These are phyloP conservation scores for Corapipo altera DNA, from an alignment of 2,113 vertebrate species.

Conservation along the genomic window DNA sequence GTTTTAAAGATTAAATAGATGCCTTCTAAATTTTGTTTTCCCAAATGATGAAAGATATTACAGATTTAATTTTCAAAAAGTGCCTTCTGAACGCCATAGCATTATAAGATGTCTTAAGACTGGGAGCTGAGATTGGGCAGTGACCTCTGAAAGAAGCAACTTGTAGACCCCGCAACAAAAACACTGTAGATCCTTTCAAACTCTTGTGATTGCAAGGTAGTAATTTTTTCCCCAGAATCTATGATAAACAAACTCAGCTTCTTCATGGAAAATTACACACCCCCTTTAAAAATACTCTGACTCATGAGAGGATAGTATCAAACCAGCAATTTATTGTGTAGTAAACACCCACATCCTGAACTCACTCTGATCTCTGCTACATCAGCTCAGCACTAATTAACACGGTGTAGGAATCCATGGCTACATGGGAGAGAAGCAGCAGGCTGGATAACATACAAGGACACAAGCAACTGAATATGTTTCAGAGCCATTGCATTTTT, in stretches of 20 bases:
- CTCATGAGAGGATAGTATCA: slow-evolving; percentile 57
- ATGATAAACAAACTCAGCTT: not conserved
- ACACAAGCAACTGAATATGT: slow-evolving; percentile 64
- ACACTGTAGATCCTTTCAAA: not conserved
- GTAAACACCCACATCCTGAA: slow-evolving; percentile 48
- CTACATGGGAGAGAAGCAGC: slow-evolving; percentile 36
- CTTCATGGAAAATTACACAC: not conserved
- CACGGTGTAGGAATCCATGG: slow-evolving; percentile 22
- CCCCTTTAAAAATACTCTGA: slow-evolving; percentile 20
- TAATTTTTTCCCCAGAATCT: not conserved
- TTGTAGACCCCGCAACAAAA: not conserved
- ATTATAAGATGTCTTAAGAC: not conserved
- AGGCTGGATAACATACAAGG: slow-evolving; percentile 43
- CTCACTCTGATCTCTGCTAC: slow-evolving; percentile 34
- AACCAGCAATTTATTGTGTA: slow-evolving; percentile 72
- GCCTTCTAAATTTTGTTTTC: not conserved
- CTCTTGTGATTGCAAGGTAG: not conserved
- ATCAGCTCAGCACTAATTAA: slow-evolving; percentile 26
- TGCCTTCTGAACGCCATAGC: not conserved
- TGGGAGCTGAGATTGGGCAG: not conserved
- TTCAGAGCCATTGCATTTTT: slow-evolving; percentile 49
- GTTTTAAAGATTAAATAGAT: not conserved
- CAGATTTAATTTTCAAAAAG: not conserved
- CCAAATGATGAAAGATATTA: not conserved
- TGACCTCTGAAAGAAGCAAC: not conserved